Evolutionary conservation across 2,888 invertebrate species (phyloP).

Genomic region (Drosophila quinaria): DNA sequence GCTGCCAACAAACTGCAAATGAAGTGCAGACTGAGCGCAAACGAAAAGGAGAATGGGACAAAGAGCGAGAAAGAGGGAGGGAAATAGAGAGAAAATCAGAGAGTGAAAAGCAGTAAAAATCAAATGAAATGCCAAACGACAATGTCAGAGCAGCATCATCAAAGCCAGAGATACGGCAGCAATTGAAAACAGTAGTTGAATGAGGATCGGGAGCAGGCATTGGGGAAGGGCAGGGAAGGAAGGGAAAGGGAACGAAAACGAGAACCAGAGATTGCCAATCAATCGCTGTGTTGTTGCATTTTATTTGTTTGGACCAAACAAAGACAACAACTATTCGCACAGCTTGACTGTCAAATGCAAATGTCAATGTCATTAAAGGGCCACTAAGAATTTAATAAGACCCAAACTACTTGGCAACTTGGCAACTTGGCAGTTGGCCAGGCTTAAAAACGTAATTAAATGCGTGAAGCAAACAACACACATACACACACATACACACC

Average conservation of each 20-base stretch:
- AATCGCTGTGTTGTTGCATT: constrained; percentile 68
- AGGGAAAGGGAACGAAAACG: neutral
- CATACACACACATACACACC: constrained; percentile 16
- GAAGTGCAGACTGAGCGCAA: constrained; percentile 40
- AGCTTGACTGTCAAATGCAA: constrained; percentile 55
- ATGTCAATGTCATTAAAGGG: constrained; percentile 77
- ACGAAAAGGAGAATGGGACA: neutral
- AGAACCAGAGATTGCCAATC: constrained; percentile 53
- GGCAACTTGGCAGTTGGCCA: constrained; percentile 52
- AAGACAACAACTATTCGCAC: constrained; percentile 41
- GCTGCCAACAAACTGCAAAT: constrained; percentile 71
- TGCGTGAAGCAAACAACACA: constrained; percentile 62
- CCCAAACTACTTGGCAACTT: constrained; percentile 21
- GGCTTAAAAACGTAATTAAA: constrained; percentile 73
- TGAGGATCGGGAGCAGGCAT: constrained; percentile 1
- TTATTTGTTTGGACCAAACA: constrained; percentile 65
- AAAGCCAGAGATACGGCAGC: constrained; percentile 36
- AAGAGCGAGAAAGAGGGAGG: neutral
- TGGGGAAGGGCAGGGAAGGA: neutral
- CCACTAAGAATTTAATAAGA: constrained; percentile 59
- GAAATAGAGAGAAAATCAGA: constrained; percentile 19
- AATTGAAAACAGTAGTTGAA: constrained; percentile 17
- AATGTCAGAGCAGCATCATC: constrained; percentile 54
- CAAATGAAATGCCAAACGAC: constrained; percentile 67
- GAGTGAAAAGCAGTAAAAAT: constrained; percentile 58